Evolutionary conservation across 2,113 vertebrate species (phyloP), one percentile per base, ranked within the genome.

Genomic region (Calcarius ornatus): DNA sequence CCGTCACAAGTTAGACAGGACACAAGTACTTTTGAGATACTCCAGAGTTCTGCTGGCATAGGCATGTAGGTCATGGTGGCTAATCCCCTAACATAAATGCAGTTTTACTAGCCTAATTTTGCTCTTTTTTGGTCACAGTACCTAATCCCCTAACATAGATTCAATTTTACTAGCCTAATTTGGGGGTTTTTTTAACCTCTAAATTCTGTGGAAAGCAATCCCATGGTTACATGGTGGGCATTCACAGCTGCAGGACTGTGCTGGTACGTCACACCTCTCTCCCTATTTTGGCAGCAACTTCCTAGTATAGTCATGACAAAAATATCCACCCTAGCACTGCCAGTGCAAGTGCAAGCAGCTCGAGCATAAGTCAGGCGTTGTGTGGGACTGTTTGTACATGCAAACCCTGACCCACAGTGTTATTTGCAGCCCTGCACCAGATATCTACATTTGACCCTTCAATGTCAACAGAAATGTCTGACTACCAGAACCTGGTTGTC

Each of bases 391-490:
- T 92, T 70, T 90, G 82, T 86, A 90, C 76, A 92, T 88, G 86
- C 92, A 93, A 76, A 88, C 92, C 64, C 72, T 88, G 82, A 92
- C 88, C 88, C 27, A 2, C 93, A 83, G 86, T 18, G 77, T 60
- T 95, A 95, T 84, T 95, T 96, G 92, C 94, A 95, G 95, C 90
- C 82, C 53, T 94, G 72, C 72, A 78, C 82, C 88, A 93, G 65
- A 93, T 82, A 94, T 61, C 93, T 94, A 78, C 92, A 33, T 96
- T 90, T 95, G 94, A 93, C 93, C 94, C 94, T 93, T 95, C 96
- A 96, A 88, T 94, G 94, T 97, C 96, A 97, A 92, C 88, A 90
- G 90, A 91, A 93, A 92, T 37, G 65, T 75, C 93, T 88, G 86
- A 92, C 76, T 96, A 88, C 77, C 56, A 92, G 76, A 81, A 94